Conservation (phyloP, 2,888 invertebrate genomes). For the Dione vanillae region DNA sequence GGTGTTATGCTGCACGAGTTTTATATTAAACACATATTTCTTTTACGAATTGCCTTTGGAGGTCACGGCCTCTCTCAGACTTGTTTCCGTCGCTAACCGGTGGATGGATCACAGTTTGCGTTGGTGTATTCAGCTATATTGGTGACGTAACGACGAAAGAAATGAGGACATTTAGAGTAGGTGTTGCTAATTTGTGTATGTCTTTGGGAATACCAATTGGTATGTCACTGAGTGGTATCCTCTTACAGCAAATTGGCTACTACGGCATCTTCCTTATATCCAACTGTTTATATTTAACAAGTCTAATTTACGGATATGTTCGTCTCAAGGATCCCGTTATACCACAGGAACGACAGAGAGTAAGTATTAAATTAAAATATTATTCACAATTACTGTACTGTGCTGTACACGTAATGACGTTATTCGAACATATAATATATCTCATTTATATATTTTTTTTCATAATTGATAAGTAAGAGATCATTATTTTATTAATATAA, state of each 20-base stretch:
- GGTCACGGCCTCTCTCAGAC: slow-evolving; percentile 82
- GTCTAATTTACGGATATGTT: slow-evolving; percentile 80
- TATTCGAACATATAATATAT: too few species aligned
- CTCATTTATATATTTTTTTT: too few species aligned
- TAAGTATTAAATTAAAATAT: slow-evolving; percentile 57
- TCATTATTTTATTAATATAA: too few species aligned
- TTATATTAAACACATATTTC: slow-evolving; percentile 83
- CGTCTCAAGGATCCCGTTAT: slow-evolving; percentile 76
- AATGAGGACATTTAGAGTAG: slow-evolving; percentile 86
- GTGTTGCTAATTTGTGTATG: slow-evolving; percentile 85
- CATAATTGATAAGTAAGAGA: too few species aligned
- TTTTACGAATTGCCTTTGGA: slow-evolving; percentile 85
- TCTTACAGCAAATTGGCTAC: slow-evolving; percentile 79
- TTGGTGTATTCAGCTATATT: slow-evolving; percentile 86
- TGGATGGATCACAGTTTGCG: slow-evolving; percentile 85
- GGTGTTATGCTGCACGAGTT: slow-evolving; percentile 78
- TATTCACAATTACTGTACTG: too few species aligned
- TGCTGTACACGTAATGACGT: too few species aligned
- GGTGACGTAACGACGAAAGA: slow-evolving; percentile 85
- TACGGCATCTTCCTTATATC: slow-evolving; percentile 81
- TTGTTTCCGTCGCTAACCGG: slow-evolving; percentile 83
- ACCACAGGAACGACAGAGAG: slow-evolving; percentile 70
- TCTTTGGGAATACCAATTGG: slow-evolving; percentile 86
- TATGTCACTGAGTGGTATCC: slow-evolving; percentile 82
- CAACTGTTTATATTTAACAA: slow-evolving; percentile 78